Percentiles rank a stretch among this genome's conserved stretches.
Conservation (phyloP, 1,140 invertebrate species). For the Drosophila bifasciata region DNA sequence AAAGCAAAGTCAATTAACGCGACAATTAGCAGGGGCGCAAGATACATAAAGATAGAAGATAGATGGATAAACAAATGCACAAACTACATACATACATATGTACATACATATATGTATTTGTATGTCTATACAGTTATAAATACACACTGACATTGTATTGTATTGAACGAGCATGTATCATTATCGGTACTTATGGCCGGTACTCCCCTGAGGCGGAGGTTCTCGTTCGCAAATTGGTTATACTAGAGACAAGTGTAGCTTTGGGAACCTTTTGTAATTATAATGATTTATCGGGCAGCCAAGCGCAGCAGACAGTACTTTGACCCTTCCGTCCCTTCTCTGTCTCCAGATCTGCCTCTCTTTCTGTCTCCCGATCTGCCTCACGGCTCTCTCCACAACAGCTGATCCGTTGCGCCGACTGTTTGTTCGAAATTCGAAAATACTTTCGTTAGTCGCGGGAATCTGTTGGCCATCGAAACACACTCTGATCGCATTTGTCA, state of each 20-base stretch:
- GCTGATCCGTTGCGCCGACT: conserved; percentile 19
- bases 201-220: not conserved
- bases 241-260: conserved; percentile 32
- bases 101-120: not conserved
- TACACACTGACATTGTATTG: conserved; percentile 3
- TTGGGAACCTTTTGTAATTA: conserved; percentile 31
- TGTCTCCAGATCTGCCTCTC: not conserved
- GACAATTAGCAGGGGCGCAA: conserved; percentile 52
- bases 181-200: conserved; percentile 10
- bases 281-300: conserved; percentile 37
- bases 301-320: conserved; percentile 47
- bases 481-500: conserved; percentile 24
- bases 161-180: not conserved
- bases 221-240: conserved; percentile 9
- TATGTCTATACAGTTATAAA: conserved; percentile 19
- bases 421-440: conserved; percentile 47
- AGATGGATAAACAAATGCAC: conserved; percentile 25
- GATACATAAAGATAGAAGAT: conserved; percentile 41
- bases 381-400: conserved; percentile 12
- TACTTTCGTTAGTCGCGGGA: conserved; percentile 47
- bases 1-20: conserved; percentile 57
- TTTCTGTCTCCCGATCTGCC: not conserved
- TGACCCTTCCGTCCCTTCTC: conserved; percentile 28
- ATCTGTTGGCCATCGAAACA: conserved; percentile 24
- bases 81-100: not conserved